Percentiles rank a stretch among this genome's conserved stretches.
phyloP scores from a whole-genome alignment of 64 coral and sea anemone species.

The Pachyseris speciosa region DNA sequence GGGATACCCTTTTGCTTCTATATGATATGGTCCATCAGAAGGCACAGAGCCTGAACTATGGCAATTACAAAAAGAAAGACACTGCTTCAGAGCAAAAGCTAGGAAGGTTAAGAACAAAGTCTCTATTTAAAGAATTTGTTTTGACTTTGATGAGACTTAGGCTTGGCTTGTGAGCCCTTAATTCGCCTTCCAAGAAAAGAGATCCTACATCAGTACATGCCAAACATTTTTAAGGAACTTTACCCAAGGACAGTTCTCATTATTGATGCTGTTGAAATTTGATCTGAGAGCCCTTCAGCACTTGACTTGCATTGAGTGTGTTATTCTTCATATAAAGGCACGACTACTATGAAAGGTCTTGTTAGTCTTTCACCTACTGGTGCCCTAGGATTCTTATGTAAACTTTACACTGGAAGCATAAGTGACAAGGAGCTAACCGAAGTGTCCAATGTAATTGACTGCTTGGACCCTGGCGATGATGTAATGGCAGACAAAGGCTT shows the following conservation, averaged over 20 bases:
- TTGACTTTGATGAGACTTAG: slow-evolving; percentile 35
- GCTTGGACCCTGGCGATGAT: not conserved
- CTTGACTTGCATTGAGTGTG: slow-evolving; percentile 64
- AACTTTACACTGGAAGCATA: slow-evolving; percentile 50
- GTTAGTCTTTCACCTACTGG: slow-evolving; percentile 55
- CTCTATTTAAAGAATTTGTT: not conserved
- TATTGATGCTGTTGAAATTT: slow-evolving; percentile 64
- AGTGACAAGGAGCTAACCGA: slow-evolving; percentile 56
- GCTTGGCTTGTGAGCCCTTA: slow-evolving; percentile 37
- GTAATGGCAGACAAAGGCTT: slow-evolving; percentile 76
- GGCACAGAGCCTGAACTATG: slow-evolving; percentile 32
- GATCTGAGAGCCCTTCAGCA: slow-evolving; percentile 56
- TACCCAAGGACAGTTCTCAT: slow-evolving; percentile 53
- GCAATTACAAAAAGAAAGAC: slow-evolving; percentile 23
- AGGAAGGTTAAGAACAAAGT: not conserved
- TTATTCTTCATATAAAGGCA: slow-evolving; percentile 64
- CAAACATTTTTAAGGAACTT: slow-evolving; percentile 52
- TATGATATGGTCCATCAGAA: not conserved
- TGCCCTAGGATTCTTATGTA: slow-evolving; percentile 40
- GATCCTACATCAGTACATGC: not conserved
- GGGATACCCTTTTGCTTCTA: slow-evolving; percentile 17
- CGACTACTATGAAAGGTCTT: slow-evolving; percentile 65
- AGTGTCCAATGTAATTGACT: slow-evolving; percentile 2
- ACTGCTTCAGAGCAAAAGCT: slow-evolving; percentile 27
- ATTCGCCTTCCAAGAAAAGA: slow-evolving; percentile 14